These are phyloP conservation scores for Amblyraja radiata DNA, from an alignment of 2,797 vertebrate genomes.

Conservation along the genomic window DNA sequence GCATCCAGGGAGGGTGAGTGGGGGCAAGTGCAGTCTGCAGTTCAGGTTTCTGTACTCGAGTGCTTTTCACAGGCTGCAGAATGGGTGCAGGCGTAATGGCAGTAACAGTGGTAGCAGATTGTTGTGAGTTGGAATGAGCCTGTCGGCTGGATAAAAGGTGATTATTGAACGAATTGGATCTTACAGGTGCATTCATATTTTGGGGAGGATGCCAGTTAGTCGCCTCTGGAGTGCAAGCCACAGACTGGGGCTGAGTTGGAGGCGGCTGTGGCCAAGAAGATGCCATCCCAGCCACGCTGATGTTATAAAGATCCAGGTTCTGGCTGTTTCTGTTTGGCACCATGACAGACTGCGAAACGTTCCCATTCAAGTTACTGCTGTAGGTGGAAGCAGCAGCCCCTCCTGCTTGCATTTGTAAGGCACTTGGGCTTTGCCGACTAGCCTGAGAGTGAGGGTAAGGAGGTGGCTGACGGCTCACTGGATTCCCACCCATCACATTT, in stretches of 20 bases:
- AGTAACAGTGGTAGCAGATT: conserved; percentile 86
- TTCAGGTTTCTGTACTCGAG: conserved; percentile 86
- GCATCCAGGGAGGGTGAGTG: conserved; percentile 84
- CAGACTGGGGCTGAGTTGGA: conserved; percentile 62
- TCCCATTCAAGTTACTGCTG: conserved; percentile 62
- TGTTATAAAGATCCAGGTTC: conserved; percentile 82
- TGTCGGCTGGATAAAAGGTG: conserved; percentile 63
- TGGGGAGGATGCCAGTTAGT: conserved; percentile 63
- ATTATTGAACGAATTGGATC: conserved; percentile 92
- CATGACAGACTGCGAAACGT: conserved; percentile 73
- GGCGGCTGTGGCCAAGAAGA: conserved; percentile 74
- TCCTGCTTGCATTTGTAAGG: conserved; percentile 76
- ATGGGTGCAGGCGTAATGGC: conserved; percentile 90
- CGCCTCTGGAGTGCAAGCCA: conserved; percentile 72
- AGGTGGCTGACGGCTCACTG: conserved; percentile 72
- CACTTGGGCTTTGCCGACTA: conserved; percentile 77
- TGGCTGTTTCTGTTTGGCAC: conserved; percentile 84
- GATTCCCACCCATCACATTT: conserved; percentile 56
- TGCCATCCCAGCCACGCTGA: conserved; percentile 60
- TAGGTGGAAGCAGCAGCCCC: conserved; percentile 72
- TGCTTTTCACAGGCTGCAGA: conserved; percentile 89
- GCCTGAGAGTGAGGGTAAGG: conserved; percentile 75
- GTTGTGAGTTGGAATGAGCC: conserved; percentile 73
- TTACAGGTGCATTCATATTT: conserved; percentile 61
- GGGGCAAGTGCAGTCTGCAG: conserved; percentile 90